Base-by-base conservation (phyloP, 2,797 vertebrate genomes). In the Rhinoraja longicauda region DNA sequence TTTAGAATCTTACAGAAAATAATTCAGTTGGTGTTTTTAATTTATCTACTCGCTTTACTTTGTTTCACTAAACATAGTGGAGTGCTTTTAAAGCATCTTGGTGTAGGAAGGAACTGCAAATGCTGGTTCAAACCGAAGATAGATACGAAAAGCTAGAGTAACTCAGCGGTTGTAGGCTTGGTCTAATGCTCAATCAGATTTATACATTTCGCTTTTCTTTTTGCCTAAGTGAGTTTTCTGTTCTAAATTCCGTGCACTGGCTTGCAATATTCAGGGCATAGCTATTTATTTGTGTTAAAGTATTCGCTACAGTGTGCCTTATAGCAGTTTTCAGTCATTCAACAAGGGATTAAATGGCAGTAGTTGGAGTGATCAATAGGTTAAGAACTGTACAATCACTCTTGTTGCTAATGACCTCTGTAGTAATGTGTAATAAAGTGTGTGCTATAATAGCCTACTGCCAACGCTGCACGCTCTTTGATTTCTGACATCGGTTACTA, bases 281-380 rank as follows among this genome's bases (percentile, higher is more conserved):
- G 94, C 96, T 96, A 95, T 96, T 97, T 97, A 97, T 97, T 96
- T 93, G 94, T 94, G 93, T 96, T 96, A 95, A 96, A 96, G 94
- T 95, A 94, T 95, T 96, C 96, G 97, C 96, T 96, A 95, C 95
- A 95, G 95, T 96, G 96, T 95, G 96, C 96, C 95, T 93, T 73
- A 88, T 96, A 98, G 97, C 97, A 95, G 97, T 97, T 98, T 98
- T 98, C 97, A 97, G 98, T 98, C 97, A 96, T 97, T 98, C 97
- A 97, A 96, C 97, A 96, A 97, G 96, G 98, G 98, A 98, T 99
- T 99, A 99, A 99, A 99, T 99, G 98, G 97, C 98, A 97, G 97
- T 98, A 98, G 98, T 99, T 99, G 98, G 97, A 96, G 96, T 99
- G 98, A 99, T 99, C 99, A 99, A 99, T 99, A 99, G 98, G 98